Conservation (phyloP, 2,113 vertebrate genomes). For the Cyprinodon tularosa region DNA sequence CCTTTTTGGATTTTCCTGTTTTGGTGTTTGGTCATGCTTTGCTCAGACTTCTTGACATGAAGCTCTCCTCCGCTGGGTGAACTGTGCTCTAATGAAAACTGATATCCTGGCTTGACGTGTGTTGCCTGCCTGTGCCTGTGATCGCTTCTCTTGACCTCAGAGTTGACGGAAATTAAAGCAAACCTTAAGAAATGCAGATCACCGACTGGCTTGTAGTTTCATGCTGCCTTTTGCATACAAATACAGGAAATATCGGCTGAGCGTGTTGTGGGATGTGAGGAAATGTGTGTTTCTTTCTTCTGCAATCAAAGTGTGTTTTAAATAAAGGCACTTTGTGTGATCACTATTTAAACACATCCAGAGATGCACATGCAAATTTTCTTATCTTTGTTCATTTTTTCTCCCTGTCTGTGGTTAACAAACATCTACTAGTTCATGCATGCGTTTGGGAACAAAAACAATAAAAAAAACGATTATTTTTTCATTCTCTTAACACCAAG, state of each 20-base stretch:
- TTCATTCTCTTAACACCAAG: neutral
- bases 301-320: neutral
- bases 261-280: neutral
- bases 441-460: neutral
- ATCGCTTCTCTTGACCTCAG: neutral
- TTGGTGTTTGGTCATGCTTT: slow-evolving; percentile 54
- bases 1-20: slow-evolving; percentile 76
- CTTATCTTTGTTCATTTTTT: neutral
- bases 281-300: slow-evolving; percentile 41
- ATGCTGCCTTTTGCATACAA: slow-evolving; percentile 9
- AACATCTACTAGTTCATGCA: slow-evolving; percentile 2
- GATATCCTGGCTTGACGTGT: slow-evolving; percentile 27
- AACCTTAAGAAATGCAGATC: neutral
- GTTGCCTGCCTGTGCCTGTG: neutral
- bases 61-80: slow-evolving; percentile 39
- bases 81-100: slow-evolving; percentile 28
- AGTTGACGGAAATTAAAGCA: slow-evolving; percentile 3
- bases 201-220: neutral
- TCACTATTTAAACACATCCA: neutral
- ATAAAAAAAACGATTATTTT: neutral
- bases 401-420: neutral
- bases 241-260: slow-evolving; percentile 15
- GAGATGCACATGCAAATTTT: neutral
- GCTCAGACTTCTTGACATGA: slow-evolving; percentile 43
- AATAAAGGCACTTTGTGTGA: neutral